phyloP scores from a whole-genome alignment of 2,888 invertebrate genomes.

The Danaus chrysippus region DNA sequence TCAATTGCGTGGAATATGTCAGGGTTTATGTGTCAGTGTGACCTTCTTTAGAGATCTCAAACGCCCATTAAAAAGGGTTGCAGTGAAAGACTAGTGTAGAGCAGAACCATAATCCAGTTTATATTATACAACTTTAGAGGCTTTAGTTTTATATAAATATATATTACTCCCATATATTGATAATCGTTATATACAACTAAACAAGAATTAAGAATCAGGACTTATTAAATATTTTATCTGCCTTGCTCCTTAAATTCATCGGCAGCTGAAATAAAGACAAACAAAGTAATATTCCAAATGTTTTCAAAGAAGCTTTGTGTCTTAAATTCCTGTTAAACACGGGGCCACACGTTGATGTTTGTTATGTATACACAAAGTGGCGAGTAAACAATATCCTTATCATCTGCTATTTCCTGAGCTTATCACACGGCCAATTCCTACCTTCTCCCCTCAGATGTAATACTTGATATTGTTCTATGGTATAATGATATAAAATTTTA shows the following conservation, averaged over 20 bases:
- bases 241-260: neutral
- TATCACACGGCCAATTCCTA: slow-evolving; percentile 10
- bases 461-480: slow-evolving; percentile 1
- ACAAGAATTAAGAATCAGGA: no score
- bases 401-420: slow-evolving; percentile 24
- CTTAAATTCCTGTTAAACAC: neutral
- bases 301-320: slow-evolving; percentile 3
- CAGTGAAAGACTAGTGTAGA: neutral
- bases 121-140: neutral
- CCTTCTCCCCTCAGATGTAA: slow-evolving; percentile 6
- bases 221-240: no score
- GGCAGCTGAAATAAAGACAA: neutral
- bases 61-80: slow-evolving; percentile 6
- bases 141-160: neutral
- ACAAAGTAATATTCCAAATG: neutral
- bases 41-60: slow-evolving; percentile 3
- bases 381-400: slow-evolving; percentile 19
- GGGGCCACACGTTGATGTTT: slow-evolving; percentile 21
- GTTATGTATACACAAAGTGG: slow-evolving; percentile 17
- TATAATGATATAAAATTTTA: slow-evolving; percentile 2
- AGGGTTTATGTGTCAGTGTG: slow-evolving; percentile 4
- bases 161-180: neutral
- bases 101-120: neutral
- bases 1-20: slow-evolving; percentile 7
- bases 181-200: no score